These are phyloP conservation scores for Zaprionus africanus DNA, from an alignment of 1,140 invertebrate genomes.

Conservation along the genomic window DNA sequence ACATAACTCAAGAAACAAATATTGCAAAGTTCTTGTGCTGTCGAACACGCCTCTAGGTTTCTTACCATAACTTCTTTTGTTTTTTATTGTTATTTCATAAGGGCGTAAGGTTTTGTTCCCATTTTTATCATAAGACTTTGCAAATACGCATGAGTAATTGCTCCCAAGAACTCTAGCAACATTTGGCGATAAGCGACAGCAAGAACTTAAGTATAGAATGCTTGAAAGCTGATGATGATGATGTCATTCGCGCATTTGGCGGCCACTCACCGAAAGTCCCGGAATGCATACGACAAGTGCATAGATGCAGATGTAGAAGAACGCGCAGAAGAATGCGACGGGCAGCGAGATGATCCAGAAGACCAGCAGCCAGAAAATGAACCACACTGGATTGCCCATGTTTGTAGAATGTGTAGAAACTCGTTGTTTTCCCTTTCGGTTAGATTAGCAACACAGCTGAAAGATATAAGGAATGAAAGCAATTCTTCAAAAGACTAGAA, in stretches of 20 bases:
- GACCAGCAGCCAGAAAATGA: constrained; percentile 91
- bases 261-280: constrained; percentile 85
- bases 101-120: not conserved
- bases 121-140: constrained; percentile 42
- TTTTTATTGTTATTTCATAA: not conserved
- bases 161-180: constrained; percentile 31
- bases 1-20: no score
- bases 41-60: not conserved
- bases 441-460: constrained; percentile 30
- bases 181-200: constrained; percentile 41
- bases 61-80: not conserved
- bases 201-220: constrained; percentile 28
- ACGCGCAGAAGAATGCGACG: constrained; percentile 90
- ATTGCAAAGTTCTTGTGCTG: no score
- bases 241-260: constrained; percentile 31
- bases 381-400: constrained; percentile 87
- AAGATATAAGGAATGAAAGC: constrained; percentile 59
- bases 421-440: constrained; percentile 24
- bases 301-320: constrained; percentile 89
- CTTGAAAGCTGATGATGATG: constrained; percentile 12
- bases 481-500: constrained; percentile 18
- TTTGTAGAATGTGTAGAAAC: constrained; percentile 31
- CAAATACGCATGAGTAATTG: constrained; percentile 57
- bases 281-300: constrained; percentile 90
- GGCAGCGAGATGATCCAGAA: constrained; percentile 90